These are phyloP conservation scores for Tolypeutes matacus DNA, from an alignment of 2,797 vertebrate species.

Conservation along the genomic window DNA sequence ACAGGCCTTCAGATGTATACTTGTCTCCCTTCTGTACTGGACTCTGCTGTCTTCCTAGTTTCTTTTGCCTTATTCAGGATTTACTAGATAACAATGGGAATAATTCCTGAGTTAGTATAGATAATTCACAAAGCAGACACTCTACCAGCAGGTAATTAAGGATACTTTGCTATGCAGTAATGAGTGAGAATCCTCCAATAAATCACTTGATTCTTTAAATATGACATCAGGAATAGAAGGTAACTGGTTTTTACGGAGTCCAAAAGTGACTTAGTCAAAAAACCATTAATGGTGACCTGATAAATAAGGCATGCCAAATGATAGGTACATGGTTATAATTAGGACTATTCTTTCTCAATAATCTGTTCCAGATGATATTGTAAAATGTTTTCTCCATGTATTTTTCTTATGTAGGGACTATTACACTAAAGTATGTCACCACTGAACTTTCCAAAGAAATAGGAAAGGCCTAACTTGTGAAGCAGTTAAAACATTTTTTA, in stretches of 20 bases:
- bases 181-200: neutral
- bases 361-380: neutral
- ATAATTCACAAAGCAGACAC: neutral
- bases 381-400: neutral
- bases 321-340: neutral
- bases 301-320: neutral
- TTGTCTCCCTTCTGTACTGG: neutral
- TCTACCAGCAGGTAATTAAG: neutral
- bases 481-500: neutral
- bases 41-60: neutral
- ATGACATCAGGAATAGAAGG: neutral
- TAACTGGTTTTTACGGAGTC: neutral
- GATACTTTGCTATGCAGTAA: neutral
- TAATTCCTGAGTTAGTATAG: neutral
- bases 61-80: neutral
- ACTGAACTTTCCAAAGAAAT: neutral
- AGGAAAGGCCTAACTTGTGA: neutral
- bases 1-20: accelerated
- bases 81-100: neutral
- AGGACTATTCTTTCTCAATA: neutral
- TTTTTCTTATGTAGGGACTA: neutral
- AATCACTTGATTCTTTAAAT: neutral
- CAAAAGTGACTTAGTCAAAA: neutral
- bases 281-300: neutral
- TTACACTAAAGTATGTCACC: neutral